Conservation (phyloP, 2,797 vertebrate species). For the Halcyon badia region DNA sequence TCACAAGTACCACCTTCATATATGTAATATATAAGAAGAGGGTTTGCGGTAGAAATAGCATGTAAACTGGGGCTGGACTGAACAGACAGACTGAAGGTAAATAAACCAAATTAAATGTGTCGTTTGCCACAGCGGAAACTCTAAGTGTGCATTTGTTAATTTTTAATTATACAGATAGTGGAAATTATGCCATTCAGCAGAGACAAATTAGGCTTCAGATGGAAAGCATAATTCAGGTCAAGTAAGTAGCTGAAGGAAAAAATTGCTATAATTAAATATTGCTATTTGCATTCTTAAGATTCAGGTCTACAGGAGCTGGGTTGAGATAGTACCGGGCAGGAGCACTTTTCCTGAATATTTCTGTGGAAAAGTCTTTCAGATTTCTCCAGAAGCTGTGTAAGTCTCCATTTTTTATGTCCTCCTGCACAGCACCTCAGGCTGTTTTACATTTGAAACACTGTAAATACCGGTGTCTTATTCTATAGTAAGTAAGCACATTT, state of each 20-base stretch:
- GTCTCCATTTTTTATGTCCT: background rate
- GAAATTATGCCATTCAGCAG: background rate
- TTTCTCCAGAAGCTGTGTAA: background rate
- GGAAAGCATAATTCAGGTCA: constrained; percentile 14
- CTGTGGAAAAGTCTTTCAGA: background rate
- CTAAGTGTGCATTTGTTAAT: background rate
- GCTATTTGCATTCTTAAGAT: background rate
- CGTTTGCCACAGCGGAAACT: background rate
- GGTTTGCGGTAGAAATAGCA: background rate
- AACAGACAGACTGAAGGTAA: background rate
- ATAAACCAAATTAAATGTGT: background rate
- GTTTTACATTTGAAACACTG: background rate
- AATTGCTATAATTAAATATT: background rate
- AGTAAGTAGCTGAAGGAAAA: background rate
- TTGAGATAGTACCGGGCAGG: background rate
- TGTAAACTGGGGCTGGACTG: background rate
- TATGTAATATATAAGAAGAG: background rate
- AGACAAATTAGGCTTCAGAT: background rate
- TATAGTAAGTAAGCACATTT: background rate
- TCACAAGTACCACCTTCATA: background rate
- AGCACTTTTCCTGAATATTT: background rate
- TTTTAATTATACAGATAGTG: constrained; percentile 14
- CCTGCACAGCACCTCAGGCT: background rate
- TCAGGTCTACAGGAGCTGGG: background rate
- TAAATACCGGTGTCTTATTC: background rate